Percentiles rank a stretch among this genome's conserved stretches.
These are phyloP conservation scores for Epizoanthus stellaris DNA, from an alignment of 92 coral and sea anemone genomes.

Conservation along the genomic window DNA sequence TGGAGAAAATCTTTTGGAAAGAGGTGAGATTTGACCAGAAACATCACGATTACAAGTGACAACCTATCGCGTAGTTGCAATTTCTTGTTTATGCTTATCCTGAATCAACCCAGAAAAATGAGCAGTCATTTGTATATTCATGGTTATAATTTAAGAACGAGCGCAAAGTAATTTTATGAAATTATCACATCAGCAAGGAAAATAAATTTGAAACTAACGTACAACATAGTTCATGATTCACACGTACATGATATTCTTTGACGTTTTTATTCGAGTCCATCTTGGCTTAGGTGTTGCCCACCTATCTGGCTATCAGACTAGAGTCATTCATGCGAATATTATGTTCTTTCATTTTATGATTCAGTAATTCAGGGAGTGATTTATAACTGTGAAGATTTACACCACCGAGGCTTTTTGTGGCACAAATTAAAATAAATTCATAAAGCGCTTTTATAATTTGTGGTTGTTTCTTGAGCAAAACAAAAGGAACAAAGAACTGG, in stretches of 20 bases:
- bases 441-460: not conserved
- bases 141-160: not conserved
- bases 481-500: constrained; percentile 4
- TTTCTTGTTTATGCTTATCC: constrained; percentile 11
- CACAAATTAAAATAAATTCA: not conserved
- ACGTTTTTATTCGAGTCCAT: not conserved
- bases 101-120: constrained; percentile 25
- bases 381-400: constrained; percentile 1
- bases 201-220: not conserved
- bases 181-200: not conserved
- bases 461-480: not conserved
- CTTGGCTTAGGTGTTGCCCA: constrained; percentile 27
- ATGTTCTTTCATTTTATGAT: constrained; percentile 15
- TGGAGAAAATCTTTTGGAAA: constrained; percentile 96
- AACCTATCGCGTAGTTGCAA: not conserved
- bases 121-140: constrained; percentile 19
- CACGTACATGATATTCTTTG: not conserved
- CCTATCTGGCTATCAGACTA: not conserved
- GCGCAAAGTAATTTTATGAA: not conserved
- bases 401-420: not conserved
- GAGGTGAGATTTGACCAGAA: constrained; percentile 62
- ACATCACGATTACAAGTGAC: not conserved
- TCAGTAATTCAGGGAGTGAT: not conserved
- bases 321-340: not conserved
- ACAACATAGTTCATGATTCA: not conserved